A percentile compares a stretch with the other conserved stretches of the same genome.
Conservation (phyloP, 2,113 vertebrate species). For the Callipepla californica region DNA sequence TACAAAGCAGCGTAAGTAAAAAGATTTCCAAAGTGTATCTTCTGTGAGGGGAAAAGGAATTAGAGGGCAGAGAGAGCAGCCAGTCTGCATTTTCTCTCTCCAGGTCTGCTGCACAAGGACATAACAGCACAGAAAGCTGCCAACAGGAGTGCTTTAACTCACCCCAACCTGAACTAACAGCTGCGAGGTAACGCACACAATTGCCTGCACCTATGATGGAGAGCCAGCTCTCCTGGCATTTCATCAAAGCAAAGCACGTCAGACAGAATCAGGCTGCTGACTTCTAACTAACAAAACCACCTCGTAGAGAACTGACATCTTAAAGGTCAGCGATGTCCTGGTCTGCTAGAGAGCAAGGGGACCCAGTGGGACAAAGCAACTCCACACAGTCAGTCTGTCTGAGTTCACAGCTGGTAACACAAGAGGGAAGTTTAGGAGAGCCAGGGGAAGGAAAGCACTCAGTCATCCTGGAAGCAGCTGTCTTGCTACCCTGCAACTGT, state of each 20-base stretch:
- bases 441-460: background rate
- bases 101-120: background rate
- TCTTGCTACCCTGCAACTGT: rapidly evolving
- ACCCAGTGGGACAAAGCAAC: background rate
- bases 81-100: background rate
- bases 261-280: background rate
- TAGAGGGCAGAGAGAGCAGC: background rate
- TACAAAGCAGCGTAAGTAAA: background rate
- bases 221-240: background rate
- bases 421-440: background rate
- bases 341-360: background rate
- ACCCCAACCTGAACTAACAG: background rate
- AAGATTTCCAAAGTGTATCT: background rate
- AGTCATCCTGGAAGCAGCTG: background rate
- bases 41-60: background rate
- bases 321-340: background rate
- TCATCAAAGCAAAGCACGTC: background rate
- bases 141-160: background rate
- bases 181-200: background rate
- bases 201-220: background rate
- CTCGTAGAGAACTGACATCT: background rate
- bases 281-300: background rate
- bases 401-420: background rate
- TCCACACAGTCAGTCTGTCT: background rate
- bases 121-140: background rate